phyloP scores from a whole-genome alignment of 2,113 vertebrate species.

The Xerus inauris region DNA sequence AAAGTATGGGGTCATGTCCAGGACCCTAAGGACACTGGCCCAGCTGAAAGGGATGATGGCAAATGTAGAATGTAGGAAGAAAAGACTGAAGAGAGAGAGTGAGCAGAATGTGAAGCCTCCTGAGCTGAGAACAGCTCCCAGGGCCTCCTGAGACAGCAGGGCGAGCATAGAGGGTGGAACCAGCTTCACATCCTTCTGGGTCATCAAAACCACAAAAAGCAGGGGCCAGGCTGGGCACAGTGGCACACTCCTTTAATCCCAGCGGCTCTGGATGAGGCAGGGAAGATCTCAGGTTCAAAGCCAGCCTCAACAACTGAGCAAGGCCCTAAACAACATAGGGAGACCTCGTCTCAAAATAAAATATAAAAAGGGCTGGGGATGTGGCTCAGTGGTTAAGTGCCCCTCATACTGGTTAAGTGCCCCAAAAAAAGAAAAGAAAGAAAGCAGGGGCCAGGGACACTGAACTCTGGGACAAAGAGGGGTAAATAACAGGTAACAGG shows the following conservation, averaged over 20 bases:
- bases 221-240: background rate
- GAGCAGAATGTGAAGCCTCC: background rate
- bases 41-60: background rate
- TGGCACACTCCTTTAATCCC: too few relatives aligned
- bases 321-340: too few relatives aligned
- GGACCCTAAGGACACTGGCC: background rate
- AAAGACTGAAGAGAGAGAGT: background rate
- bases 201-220: background rate
- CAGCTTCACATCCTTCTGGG: background rate
- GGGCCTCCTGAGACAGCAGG: background rate
- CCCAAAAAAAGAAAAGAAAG: too few relatives aligned
- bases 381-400: too few relatives aligned
- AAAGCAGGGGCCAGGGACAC: background rate
- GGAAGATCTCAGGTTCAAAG: too few relatives aligned
- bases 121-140: background rate
- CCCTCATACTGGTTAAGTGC: too few relatives aligned
- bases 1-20: background rate
- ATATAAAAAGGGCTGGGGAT: too few relatives aligned
- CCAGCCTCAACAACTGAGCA: too few relatives aligned
- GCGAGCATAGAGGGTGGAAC: background rate
- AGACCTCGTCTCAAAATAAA: too few relatives aligned
- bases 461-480: background rate
- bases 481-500: background rate
- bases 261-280: too few relatives aligned
- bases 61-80: fast-evolving